phyloP scores from a whole-genome alignment of 2,113 vertebrate genomes.

The Trochalopteron elliotii region DNA sequence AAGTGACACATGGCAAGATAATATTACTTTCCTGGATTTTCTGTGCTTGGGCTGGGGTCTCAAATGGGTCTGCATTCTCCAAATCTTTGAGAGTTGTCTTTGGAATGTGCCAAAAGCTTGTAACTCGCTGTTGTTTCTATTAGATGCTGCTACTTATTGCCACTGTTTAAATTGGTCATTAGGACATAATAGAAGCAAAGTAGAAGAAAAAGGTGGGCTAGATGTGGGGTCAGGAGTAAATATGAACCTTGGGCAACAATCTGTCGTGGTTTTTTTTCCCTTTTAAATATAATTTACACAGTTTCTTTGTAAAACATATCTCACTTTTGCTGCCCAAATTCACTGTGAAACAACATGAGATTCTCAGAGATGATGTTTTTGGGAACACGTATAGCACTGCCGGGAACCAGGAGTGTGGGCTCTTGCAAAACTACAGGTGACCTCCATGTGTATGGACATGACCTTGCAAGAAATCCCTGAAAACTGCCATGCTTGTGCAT shows the following conservation, averaged over 20 bases:
- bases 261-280: background rate
- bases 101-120: background rate
- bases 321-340: background rate
- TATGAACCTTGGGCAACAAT: background rate
- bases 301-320: background rate
- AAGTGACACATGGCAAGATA: slow-evolving; percentile 30
- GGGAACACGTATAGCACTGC: background rate
- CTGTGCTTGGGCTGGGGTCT: background rate
- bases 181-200: background rate
- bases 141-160: background rate
- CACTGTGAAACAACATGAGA: background rate
- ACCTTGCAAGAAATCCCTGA: background rate
- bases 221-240: background rate
- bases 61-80: background rate
- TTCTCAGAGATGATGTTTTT: background rate
- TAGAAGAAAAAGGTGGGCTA: background rate
- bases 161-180: background rate
- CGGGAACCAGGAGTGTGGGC: background rate
- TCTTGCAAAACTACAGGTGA: background rate
- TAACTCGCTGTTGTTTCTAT: background rate
- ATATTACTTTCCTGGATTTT: slow-evolving; percentile 9
- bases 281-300: background rate
- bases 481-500: background rate
- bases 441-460: background rate
- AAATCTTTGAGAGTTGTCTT: background rate